These are phyloP conservation scores for Parapsyche elsis DNA, from an alignment of 1,140 invertebrate genomes.

Conservation along the genomic window DNA sequence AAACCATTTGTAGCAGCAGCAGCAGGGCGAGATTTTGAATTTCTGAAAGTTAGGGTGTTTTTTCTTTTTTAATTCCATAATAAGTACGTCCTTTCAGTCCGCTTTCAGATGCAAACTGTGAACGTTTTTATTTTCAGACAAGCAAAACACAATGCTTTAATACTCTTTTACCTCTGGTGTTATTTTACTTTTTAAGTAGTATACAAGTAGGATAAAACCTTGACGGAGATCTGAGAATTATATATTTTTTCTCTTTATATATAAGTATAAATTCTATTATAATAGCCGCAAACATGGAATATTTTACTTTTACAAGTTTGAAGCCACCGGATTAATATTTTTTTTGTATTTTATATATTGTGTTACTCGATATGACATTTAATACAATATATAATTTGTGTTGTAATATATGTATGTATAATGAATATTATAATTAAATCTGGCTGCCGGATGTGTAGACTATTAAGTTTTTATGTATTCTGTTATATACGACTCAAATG, in stretches of 20 bases:
- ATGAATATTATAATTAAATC: no score
- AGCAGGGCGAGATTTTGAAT: not conserved
- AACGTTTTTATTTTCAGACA: conserved; percentile 31
- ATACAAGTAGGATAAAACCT: conserved; percentile 41
- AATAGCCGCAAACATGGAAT: no score
- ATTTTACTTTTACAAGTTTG: no score
- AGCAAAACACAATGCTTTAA: conserved; percentile 33
- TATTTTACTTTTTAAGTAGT: conserved; percentile 47
- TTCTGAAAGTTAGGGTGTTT: not conserved
- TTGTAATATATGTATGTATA: conserved; percentile 9
- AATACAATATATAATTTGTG: no score
- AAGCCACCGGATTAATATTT: no score
- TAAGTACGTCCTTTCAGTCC: not conserved
- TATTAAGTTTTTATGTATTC: no score
- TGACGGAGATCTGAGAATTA: not conserved
- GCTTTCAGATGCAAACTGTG: conserved; percentile 35
- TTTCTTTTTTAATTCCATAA: not conserved
- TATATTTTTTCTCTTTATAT: conserved; percentile 25
- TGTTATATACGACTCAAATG: not conserved
- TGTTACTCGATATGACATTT: no score
- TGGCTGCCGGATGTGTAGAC: no score
- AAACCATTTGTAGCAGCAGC: no score
- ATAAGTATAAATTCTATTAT: no score
- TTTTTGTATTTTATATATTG: no score
- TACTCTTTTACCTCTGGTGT: conserved; percentile 27